Conservation (phyloP, 2,888 invertebrate genomes). For the Bellardia bayeri region DNA sequence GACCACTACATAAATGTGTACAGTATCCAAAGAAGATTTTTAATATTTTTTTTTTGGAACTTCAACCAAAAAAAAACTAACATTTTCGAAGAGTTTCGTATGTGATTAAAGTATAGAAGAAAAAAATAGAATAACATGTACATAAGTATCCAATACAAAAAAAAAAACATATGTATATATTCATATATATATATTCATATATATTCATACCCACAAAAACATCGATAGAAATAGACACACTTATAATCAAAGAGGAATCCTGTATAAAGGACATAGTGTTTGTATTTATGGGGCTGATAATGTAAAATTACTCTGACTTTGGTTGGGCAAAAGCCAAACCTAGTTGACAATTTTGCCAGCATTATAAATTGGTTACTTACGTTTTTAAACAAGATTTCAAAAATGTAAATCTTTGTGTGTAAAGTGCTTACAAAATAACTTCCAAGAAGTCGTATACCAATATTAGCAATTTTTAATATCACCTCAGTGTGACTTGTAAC, state of each 20-base stretch:
- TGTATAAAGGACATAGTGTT: slow-evolving; percentile 31
- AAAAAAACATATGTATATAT: not conserved
- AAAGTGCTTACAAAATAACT: too few species aligned
- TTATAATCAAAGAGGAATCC: slow-evolving; percentile 15
- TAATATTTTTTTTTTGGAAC: slow-evolving; percentile 5
- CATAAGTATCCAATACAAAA: not conserved
- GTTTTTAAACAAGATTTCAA: too few species aligned
- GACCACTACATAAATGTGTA: slow-evolving; percentile 18
- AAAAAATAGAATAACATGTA: slow-evolving; percentile 30
- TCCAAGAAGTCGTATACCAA: too few species aligned
- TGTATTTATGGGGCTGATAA: slow-evolving; percentile 37
- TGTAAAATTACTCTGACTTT: slow-evolving; percentile 18
- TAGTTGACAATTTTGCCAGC: not conserved
- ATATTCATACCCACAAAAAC: not conserved
- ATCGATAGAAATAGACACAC: not conserved
- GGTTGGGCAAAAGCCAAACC: not conserved
- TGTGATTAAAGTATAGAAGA: slow-evolving; percentile 30
- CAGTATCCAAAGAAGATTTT: slow-evolving; percentile 5
- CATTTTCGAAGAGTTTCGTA: slow-evolving; percentile 28
- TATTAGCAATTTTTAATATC: not conserved
- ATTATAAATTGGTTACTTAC: too few species aligned
- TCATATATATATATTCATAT: slow-evolving; percentile 15
- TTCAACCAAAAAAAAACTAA: not conserved
- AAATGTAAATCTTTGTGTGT: too few species aligned
- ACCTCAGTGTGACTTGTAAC: too few species aligned